A percentile compares a stretch with the other conserved stretches of the same genome.
Conservation (phyloP, 92 coral and sea anemone genomes). For the Hydrozoanthus gracilis region DNA sequence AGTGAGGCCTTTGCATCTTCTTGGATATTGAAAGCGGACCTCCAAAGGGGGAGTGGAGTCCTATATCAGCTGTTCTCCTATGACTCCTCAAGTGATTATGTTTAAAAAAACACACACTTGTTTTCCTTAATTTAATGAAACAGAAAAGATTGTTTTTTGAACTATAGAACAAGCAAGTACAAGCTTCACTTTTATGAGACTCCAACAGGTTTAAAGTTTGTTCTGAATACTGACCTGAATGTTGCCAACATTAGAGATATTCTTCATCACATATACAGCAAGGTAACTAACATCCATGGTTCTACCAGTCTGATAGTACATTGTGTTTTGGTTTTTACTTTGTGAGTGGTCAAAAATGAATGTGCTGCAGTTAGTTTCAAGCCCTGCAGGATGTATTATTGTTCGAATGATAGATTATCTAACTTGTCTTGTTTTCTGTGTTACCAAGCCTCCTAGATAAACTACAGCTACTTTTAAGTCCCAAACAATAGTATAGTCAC, state of each 20-base stretch:
- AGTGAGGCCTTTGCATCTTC: no score
- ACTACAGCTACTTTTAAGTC: no score
- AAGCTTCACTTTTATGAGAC: conserved; percentile 98
- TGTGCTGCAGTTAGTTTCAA: neutral
- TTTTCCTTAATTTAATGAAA: conserved; percentile 28
- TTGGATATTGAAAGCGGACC: no score
- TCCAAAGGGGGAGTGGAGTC: no score
- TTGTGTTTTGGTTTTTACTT: no score
- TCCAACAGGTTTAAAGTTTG: conserved; percentile 95
- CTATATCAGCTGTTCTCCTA: no score
- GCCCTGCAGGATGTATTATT: no score
- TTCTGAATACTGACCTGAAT: conserved; percentile 90
- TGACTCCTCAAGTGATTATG: no score
- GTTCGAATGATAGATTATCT: no score
- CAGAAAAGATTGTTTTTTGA: conserved; percentile 94
- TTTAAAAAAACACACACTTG: neutral
- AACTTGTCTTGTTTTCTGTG: no score
- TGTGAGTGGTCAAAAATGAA: neutral
- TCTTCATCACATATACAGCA: conserved; percentile 91
- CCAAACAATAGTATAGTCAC: no score
- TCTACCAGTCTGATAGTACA: neutral
- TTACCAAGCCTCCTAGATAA: no score
- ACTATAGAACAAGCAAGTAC: conserved; percentile 93
- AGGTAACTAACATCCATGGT: conserved; percentile 54
- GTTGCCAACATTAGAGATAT: conserved; percentile 85